Evolutionary conservation across 2,113 vertebrate species (phyloP), one percentile per base, ranked within the genome.

Genomic region (Rhinogobius similis): DNA sequence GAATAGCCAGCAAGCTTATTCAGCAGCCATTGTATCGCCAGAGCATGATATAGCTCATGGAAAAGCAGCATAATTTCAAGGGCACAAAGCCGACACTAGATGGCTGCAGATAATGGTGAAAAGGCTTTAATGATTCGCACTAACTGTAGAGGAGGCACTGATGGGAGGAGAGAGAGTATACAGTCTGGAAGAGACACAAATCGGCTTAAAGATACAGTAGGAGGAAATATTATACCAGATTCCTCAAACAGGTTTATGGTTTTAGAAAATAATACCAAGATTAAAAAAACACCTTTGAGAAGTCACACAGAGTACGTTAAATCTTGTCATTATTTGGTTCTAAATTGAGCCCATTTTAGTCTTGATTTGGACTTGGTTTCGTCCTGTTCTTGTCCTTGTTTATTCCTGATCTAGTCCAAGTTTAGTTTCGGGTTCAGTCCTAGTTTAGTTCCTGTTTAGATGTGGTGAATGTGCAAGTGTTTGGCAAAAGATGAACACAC

Each of bases 81-180:
- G 87, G 86, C 92, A 83, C 89, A 86, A 87, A 92, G 85, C 90
- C 87, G 85, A 93, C 92, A 93, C 93, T 93, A 93, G 93, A 93
- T 93, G 93, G 93, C 93, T 94, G 92, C 91, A 93, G 92, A 93
- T 92, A 94, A 93, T 93, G 91, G 85, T 91, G 86, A 87, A 90
- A 87, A 90, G 81, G 75, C 87, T 82, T 82, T 89, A 92, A 91
- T 91, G 85, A 92, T 90, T 84, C 75, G 46, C 82, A 80, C 72
- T 66, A 76, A 82, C 79, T 74, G 77, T 72, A 76, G 68, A 70
- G 67, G 18, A 59, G 71, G 55, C 27, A 52, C 39, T 23, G 39
- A 53, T 65, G 52, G 58, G 55, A 65, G 64, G 55, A 12, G 39
- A 14, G 61, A 12, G 39, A 14, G 62, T 68, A 20, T 14, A 41